A percentile compares a stretch with the other conserved stretches of the same genome.
phyloP scores from a whole-genome alignment of 2,888 invertebrate species.

The Erannis defoliaria region DNA sequence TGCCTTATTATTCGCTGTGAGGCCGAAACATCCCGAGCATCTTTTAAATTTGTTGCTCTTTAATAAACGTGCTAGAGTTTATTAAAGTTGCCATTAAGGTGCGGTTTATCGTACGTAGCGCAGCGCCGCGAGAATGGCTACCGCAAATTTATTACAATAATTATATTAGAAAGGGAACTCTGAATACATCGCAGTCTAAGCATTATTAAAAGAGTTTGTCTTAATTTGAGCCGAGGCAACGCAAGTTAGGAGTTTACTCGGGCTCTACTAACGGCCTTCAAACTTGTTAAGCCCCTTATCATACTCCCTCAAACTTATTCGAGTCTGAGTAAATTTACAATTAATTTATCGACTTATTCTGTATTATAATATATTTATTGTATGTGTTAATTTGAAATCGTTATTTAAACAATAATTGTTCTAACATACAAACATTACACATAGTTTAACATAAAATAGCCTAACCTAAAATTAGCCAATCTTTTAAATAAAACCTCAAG shows the following conservation, averaged over 20 bases:
- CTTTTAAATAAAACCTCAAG: too few relatives aligned
- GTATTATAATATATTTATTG: neutral
- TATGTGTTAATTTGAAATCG: too few relatives aligned
- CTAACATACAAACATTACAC: too few relatives aligned
- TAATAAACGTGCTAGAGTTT: constrained; percentile 49
- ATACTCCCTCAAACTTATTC: constrained; percentile 16
- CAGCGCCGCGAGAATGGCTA: constrained; percentile 8
- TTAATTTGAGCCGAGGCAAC: constrained; percentile 50
- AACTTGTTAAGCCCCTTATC: constrained; percentile 42
- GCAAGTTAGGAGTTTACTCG: constrained; percentile 23
- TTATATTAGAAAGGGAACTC: constrained; percentile 45
- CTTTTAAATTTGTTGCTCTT: constrained; percentile 52
- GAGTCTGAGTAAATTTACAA: constrained; percentile 11
- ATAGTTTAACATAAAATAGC: too few relatives aligned
- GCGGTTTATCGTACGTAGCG: constrained; percentile 44
- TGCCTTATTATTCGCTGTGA: constrained; percentile 42
- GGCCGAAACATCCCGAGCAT: constrained; percentile 31
- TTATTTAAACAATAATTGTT: too few relatives aligned
- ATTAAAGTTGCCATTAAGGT: constrained; percentile 46
- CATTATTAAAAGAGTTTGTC: constrained; percentile 63
- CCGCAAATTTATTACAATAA: constrained; percentile 58
- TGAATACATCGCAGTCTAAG: constrained; percentile 49
- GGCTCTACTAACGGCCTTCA: constrained; percentile 33
- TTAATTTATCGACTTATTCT: constrained; percentile 14
- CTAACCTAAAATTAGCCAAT: too few relatives aligned